A percentile compares a stretch with the other conserved stretches of the same genome.
phyloP scores from a whole-genome alignment of 2,113 vertebrate genomes.

The Propithecus coquereli region DNA sequence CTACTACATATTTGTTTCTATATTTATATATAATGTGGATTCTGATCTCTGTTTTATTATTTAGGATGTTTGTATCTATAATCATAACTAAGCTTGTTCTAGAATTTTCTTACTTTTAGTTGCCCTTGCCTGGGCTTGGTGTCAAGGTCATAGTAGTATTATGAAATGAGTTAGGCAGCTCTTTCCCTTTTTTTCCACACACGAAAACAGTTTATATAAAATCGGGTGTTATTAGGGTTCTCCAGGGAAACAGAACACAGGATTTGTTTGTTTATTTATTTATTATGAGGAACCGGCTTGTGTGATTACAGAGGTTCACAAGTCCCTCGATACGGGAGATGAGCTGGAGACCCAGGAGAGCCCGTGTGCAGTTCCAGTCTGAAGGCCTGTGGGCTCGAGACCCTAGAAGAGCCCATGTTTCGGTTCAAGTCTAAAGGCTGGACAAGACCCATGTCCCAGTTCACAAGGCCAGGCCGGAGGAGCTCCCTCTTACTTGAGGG shows the following conservation, averaged over 20 bases:
- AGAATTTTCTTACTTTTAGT: not conserved
- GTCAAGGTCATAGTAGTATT: not conserved
- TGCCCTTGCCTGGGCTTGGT: not conserved
- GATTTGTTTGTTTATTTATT: not conserved
- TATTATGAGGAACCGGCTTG: not conserved
- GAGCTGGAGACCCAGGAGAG: not conserved
- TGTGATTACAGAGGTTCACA: not conserved
- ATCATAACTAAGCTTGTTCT: not conserved
- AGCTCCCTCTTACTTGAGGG: not conserved
- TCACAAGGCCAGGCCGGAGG: not conserved
- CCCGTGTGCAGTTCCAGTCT: not conserved
- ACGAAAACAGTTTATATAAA: not conserved
- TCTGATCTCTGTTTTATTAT: not conserved
- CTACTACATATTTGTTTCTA: not conserved
- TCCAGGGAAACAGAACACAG: not conserved
- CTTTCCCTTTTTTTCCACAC: not conserved
- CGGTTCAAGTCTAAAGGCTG: not conserved
- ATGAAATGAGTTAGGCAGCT: not conserved
- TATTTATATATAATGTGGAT: not conserved
- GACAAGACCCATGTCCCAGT: not conserved
- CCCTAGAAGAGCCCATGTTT: not conserved
- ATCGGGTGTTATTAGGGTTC: not conserved
- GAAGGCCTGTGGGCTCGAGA: not conserved
- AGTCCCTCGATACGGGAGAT: not conserved
- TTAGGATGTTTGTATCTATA: not conserved